These are phyloP conservation scores for Wasmannia auropunctata DNA, from an alignment of 1,140 invertebrate species.

Conservation along the genomic window DNA sequence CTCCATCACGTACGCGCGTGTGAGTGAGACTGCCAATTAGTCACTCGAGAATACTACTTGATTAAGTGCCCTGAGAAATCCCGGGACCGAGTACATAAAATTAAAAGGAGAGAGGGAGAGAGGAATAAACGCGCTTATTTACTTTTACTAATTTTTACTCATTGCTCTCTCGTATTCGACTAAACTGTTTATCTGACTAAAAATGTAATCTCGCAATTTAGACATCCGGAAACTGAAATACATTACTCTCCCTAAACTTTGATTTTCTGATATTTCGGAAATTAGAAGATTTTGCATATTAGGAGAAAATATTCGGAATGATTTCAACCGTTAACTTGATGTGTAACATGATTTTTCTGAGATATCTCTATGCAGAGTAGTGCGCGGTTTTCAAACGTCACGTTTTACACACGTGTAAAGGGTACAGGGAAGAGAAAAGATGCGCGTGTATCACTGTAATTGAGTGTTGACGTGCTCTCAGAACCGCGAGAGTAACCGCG, in stretches of 20 bases:
- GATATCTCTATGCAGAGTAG: neutral
- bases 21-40: slow-evolving; percentile 30
- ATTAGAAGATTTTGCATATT: neutral
- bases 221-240: neutral
- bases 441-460: slow-evolving; percentile 47
- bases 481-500: neutral
- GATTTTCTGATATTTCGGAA: neutral
- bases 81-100: neutral
- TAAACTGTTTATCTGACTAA: neutral
- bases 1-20: neutral
- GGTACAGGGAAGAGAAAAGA: neutral
- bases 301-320: neutral
- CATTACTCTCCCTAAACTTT: neutral
- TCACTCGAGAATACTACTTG: neutral
- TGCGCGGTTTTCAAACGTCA: neutral
- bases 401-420: neutral
- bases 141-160: slow-evolving; percentile 22
- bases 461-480: slow-evolving; percentile 45
- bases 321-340: neutral
- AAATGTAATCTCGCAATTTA: neutral
- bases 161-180: no score
- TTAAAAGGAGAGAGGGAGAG: neutral
- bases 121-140: neutral
- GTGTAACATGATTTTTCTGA: neutral
- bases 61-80: neutral